Evolutionary conservation across 2,797 vertebrate genomes (phyloP).

Genomic region (Premnoplex brunnescens): DNA sequence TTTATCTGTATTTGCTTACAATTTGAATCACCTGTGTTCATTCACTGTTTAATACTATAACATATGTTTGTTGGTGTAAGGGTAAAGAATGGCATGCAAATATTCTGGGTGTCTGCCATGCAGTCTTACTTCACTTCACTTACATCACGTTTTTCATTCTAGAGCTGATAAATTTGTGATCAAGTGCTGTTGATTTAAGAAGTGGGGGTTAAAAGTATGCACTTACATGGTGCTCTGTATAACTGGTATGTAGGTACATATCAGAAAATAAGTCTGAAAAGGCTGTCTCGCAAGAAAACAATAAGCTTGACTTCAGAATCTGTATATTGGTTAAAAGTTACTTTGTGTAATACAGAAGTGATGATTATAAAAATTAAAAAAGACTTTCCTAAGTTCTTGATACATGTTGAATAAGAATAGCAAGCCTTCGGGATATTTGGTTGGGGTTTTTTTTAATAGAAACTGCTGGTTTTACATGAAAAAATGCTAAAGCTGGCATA

Average conservation of each 20-base stretch:
- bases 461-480: background rate
- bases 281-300: background rate
- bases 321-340: background rate
- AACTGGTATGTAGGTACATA: background rate
- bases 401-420: background rate
- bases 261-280: background rate
- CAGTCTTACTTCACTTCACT: background rate
- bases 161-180: background rate
- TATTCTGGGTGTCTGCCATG: background rate
- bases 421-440: background rate
- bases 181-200: background rate
- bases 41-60: background rate
- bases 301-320: background rate
- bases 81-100: background rate
- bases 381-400: background rate
- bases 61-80: background rate
- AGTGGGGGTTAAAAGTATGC: background rate
- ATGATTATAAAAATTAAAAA: background rate
- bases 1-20: background rate
- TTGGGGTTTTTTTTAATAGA: background rate
- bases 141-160: background rate
- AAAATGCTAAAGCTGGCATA: background rate
- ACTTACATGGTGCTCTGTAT: background rate
- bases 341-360: background rate
- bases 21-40: background rate